Evolutionary conservation across 2,797 vertebrate species (phyloP), one percentile per base, ranked within the genome.

Genomic region (Muscicapa comitata): DNA sequence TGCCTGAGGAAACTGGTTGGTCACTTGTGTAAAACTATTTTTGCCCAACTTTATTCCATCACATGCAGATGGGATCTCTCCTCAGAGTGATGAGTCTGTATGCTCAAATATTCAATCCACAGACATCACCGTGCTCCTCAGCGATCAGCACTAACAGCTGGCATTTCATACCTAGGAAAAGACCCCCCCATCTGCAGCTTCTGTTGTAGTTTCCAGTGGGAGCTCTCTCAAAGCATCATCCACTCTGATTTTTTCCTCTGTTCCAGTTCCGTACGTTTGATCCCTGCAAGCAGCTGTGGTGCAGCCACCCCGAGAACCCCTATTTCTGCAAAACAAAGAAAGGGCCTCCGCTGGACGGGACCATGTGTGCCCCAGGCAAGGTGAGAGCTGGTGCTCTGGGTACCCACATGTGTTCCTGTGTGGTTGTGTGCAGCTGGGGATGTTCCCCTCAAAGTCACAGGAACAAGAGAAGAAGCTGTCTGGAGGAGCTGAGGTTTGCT

Each of bases 271-370:
- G 99, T 67, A 98, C 99, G 2, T 99, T 99, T 62, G 99, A 99
- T 95, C 99, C 99, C 66, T 99, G 99, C 97, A 99, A 99, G 97
- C 99, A 99, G 96, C 98, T 99, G 76, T 99, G 99, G 99, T 99
- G 99, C 61, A 99, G 99, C 97, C 99, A 99, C 95, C 99, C 99
- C 0, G 99, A 99, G 96, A 99, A 99, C 95, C 99, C 99, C 74
- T 99, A 99, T 97, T 99, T 99, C 98, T 99, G 99, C 97, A 99
- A 99, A 97, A 99, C 99, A 84, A 99, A 99, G 98, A 99, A 99
- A 98, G 99, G 99, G 13, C 99, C 99, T 6, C 99, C 99, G 13
- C 98, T 99, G 71, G 99, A 99, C 19, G 99, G 99, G 92, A 99
- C 99, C 79, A 99, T 98, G 98, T 99, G 99, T 80, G 99, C 99